Conservation (phyloP, 2,888 invertebrate genomes). For the Lysandra bellargus region DNA sequence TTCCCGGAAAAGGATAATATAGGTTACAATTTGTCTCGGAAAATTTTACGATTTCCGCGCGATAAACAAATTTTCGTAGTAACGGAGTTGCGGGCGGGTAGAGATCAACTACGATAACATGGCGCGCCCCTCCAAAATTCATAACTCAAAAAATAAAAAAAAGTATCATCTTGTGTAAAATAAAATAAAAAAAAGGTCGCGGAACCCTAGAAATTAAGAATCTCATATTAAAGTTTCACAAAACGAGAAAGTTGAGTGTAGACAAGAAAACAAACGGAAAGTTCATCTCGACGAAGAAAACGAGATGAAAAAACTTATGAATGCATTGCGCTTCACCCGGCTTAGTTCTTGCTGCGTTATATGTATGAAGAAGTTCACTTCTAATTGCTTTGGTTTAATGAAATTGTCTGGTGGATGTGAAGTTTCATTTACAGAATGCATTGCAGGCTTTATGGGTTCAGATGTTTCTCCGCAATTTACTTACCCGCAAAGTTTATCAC, state of each 20-base stretch:
- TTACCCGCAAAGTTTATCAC: too few relatives aligned
- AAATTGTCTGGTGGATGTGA: conserved; percentile 3
- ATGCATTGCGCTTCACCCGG: conserved; percentile 25
- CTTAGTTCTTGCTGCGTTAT: not conserved
- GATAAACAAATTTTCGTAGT: too few relatives aligned
- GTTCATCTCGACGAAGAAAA: conserved; percentile 50
- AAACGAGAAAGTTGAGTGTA: conserved; percentile 55
- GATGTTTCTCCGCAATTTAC: not conserved
- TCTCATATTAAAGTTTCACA: conserved; percentile 44
- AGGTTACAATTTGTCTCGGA: too few relatives aligned
- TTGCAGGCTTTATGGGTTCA: not conserved
- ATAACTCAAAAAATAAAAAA: too few relatives aligned
- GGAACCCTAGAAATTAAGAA: conserved; percentile 32
- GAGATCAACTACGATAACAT: too few relatives aligned
- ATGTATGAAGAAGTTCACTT: not conserved
- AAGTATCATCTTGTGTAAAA: too few relatives aligned
- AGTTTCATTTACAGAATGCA: not conserved
- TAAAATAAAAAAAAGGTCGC: not conserved
- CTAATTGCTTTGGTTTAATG: conserved; percentile 11
- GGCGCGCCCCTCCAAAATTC: too few relatives aligned
- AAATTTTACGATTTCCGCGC: too few relatives aligned
- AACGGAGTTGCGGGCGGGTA: too few relatives aligned
- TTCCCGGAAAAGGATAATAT: too few relatives aligned
- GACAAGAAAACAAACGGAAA: conserved; percentile 51
- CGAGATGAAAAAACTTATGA: conserved; percentile 32